These are phyloP conservation scores for Protosalanx chinensis DNA, from an alignment of 2,797 vertebrate genomes.

Conservation along the genomic window DNA sequence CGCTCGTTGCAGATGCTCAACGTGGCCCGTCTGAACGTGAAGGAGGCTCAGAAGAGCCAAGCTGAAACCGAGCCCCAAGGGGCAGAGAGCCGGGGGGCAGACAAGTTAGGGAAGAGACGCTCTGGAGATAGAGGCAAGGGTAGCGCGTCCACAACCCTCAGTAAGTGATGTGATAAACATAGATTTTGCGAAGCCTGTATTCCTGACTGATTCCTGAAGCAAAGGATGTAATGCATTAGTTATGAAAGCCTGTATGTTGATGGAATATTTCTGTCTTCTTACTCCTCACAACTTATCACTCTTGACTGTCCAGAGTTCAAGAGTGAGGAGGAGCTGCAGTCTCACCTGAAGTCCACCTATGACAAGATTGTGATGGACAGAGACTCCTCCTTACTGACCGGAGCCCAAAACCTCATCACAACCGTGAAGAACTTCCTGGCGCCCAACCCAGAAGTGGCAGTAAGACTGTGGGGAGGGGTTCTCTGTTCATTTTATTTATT, in stretches of 20 bases:
- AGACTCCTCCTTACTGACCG: slow-evolving; percentile 55
- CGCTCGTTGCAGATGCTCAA: slow-evolving; percentile 97
- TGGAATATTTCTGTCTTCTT: neutral
- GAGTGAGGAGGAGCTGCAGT: slow-evolving; percentile 82
- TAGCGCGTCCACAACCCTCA: slow-evolving; percentile 34
- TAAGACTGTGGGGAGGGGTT: slow-evolving; percentile 50
- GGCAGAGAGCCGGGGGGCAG: slow-evolving; percentile 59
- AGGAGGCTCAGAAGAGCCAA: slow-evolving; percentile 88
- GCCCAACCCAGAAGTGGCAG: slow-evolving; percentile 69
- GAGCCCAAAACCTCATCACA: slow-evolving; percentile 73
- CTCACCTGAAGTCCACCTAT: slow-evolving; percentile 76
- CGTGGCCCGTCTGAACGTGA: slow-evolving; percentile 87
- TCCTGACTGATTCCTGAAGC: neutral
- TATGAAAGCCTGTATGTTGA: neutral
- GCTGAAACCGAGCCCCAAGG: slow-evolving; percentile 68
- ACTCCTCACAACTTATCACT: neutral
- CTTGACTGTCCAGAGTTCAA: slow-evolving; percentile 72
- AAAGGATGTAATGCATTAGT: neutral
- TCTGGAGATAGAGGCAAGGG: slow-evolving; percentile 69
- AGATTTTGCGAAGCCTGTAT: neutral
- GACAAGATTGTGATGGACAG: slow-evolving; percentile 71
- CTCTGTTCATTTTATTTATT: too few relatives aligned
- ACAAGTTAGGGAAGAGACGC: slow-evolving; percentile 62
- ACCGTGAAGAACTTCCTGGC: slow-evolving; percentile 75
- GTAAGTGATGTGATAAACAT: slow-evolving; percentile 61